A percentile compares a stretch with the other conserved stretches of the same genome.
Evolutionary conservation across 2,888 invertebrate species (phyloP).

Genomic region (Conomelus anceps): DNA sequence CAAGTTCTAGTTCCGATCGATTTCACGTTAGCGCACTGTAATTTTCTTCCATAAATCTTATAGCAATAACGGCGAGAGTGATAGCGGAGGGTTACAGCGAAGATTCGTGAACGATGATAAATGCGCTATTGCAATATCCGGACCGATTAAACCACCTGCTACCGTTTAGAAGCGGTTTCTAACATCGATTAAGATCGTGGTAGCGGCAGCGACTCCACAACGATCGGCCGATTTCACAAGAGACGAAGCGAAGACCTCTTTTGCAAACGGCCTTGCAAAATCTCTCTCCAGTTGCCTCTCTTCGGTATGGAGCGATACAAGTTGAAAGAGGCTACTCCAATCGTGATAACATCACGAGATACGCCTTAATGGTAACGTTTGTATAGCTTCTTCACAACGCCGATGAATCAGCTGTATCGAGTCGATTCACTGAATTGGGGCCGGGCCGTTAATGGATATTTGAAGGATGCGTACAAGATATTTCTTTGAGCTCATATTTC

Average conservation of each 20-base stretch:
- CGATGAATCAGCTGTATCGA: neutral
- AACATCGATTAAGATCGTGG: neutral
- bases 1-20: neutral
- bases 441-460: neutral
- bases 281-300: neutral
- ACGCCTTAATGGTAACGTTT: neutral
- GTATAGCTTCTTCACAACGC: neutral
- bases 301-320: too few relatives aligned
- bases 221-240: neutral
- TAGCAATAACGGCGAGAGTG: neutral
- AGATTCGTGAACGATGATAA: neutral
- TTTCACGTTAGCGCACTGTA: neutral
- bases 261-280: neutral
- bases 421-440: neutral
- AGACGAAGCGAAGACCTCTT: neutral
- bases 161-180: neutral
- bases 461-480: neutral
- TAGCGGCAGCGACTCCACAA: neutral
- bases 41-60: neutral
- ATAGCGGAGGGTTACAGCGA: neutral
- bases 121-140: neutral
- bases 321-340: neutral
- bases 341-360: neutral
- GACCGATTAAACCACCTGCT: neutral
- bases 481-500: too few relatives aligned